Base-by-base conservation (phyloP, 2,797 vertebrate genomes). In the Acipenser oxyrinchus region DNA sequence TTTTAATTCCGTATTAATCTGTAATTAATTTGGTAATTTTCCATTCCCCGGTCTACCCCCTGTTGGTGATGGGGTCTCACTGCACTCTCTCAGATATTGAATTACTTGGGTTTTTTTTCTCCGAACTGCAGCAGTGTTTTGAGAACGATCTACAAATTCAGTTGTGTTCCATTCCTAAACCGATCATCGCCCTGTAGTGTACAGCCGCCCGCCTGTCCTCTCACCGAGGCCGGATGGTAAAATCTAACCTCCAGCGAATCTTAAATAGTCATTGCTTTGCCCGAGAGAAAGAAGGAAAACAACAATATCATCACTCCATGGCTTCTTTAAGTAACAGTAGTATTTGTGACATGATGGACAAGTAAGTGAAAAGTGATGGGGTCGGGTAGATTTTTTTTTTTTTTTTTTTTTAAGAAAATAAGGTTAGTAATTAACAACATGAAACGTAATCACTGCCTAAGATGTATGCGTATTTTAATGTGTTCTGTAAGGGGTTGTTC, bases 191-290 rank as follows among this genome's bases (percentile, higher is more conserved):
- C 64, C 83, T 82, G 83, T 78, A 82, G 71, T 86, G 83, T 83
- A 9, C 9, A 5, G 9, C 77, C 78, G 83, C 78, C 75, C 70
- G 78, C 83, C 87, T 85, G 82, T 82, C 86, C 81, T 83, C 85
- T 84, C 71, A 73, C 83, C 88, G 87, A 88, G 89, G 86, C 90
- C 90, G 90, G 90, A 91, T 91, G 90, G 88, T 91, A 86, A 91
- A 91, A 90, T 91, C 90, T 86, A 91, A 91, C 90, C 90, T 91
- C 88, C 90, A 91, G 89, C 89, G 89, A 84, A 91, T 91, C 83
- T 86, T 91, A 79, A 91, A 91, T 79, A 91, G 90, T 90, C 90
- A 91, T 83, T 91, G 90, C 83, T 91, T 91, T 88, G 90, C 89
- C 83, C 89, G 90, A 75, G 88, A 91, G 82, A 91, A 91, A 82